Percentiles rank a stretch among this genome's conserved stretches.
These are phyloP conservation scores for Bathybates hornii DNA, from an alignment of 2,113 vertebrate species.

Conservation along the genomic window DNA sequence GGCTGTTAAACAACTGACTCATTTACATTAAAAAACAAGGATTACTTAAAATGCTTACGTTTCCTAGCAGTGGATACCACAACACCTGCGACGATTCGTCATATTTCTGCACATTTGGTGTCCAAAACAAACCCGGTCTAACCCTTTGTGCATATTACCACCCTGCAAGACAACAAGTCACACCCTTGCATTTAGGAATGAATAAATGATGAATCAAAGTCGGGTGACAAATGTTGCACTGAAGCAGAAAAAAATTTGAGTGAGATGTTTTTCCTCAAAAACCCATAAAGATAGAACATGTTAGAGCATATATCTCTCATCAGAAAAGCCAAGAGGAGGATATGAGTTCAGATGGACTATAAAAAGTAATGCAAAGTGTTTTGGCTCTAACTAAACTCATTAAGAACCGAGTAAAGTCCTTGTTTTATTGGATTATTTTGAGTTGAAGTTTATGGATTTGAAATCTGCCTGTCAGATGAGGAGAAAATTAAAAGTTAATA, in stretches of 20 bases:
- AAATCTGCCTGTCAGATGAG: neutral
- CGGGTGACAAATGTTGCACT: neutral
- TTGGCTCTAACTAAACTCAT: neutral
- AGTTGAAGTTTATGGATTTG: neutral
- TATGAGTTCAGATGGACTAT: neutral
- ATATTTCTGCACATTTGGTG: neutral
- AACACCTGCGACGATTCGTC: fast-evolving
- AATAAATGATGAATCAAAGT: neutral
- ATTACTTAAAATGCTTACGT: fast-evolving
- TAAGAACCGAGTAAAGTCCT: neutral
- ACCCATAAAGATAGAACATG: neutral
- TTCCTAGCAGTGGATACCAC: neutral
- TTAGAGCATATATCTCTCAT: neutral
- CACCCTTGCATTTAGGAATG: neutral
- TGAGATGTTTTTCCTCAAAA: neutral
- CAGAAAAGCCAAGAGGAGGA: neutral
- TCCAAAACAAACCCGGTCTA: neutral
- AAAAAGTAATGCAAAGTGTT: neutral
- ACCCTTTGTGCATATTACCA: neutral
- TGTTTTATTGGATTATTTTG: neutral
- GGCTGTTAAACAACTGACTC: neutral
- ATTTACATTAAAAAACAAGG: neutral
- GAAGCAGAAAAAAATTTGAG: neutral
- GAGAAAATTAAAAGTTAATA: neutral
- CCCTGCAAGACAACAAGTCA: neutral